Percentiles rank a stretch among this genome's conserved stretches.
Conservation (phyloP, 2,888 invertebrate genomes). For the Cremastinae sp. region DNA sequence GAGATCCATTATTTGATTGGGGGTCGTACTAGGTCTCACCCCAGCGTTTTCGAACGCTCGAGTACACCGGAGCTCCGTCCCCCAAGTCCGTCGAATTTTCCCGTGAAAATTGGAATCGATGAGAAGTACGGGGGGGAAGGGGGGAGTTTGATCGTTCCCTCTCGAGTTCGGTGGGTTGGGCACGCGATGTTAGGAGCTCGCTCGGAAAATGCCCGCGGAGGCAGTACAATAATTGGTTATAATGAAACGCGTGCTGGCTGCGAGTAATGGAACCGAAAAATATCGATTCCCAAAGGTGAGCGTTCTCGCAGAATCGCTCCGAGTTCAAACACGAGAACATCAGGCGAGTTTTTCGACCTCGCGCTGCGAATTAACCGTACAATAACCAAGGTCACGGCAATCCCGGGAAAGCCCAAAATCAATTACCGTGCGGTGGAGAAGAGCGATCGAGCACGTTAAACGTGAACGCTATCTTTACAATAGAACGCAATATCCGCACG, state of each 20-base stretch:
- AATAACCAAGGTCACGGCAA: constrained; percentile 45
- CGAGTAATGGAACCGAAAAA: constrained; percentile 41
- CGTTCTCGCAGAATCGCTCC: constrained; percentile 7
- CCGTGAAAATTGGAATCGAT: constrained; percentile 43
- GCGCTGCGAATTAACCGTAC: constrained; percentile 17
- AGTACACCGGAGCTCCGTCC: constrained; percentile 24
- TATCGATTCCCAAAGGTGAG: constrained; percentile 37
- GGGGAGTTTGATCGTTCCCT: constrained; percentile 10
- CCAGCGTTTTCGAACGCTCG: constrained; percentile 24
- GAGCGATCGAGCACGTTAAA: constrained; percentile 39
- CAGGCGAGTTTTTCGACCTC: constrained; percentile 24
- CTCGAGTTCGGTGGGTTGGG: background rate
- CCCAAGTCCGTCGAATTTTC: constrained; percentile 23
- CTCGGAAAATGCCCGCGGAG: constrained; percentile 36
- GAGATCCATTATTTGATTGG: constrained; percentile 1
- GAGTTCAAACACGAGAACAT: constrained; percentile 14
- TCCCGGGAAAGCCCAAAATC: constrained; percentile 25
- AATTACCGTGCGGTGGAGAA: constrained; percentile 46
- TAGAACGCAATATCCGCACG: constrained; percentile 34
- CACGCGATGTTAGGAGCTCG: background rate
- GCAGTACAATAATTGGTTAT: constrained; percentile 54
- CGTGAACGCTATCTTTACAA: background rate
- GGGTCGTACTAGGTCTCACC: constrained; percentile 1
- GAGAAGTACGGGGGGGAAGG: no score
- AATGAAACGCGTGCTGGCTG: constrained; percentile 51